Evolutionary conservation across 2,797 vertebrate genomes (phyloP).

Genomic region (Lates japonicus): DNA sequence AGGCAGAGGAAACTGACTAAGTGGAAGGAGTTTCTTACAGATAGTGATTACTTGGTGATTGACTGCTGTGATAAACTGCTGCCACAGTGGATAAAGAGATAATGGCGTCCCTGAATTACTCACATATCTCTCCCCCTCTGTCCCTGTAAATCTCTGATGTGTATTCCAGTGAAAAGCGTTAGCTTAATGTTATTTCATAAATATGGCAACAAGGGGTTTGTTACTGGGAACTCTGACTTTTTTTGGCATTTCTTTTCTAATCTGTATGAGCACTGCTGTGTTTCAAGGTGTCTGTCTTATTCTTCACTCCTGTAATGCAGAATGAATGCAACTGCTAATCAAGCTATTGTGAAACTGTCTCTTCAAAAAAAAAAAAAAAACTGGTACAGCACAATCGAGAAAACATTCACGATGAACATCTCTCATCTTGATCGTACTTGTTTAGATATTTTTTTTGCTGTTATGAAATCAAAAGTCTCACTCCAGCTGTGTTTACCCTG

Average conservation of each 20-base stretch:
- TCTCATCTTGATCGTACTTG: slow-evolving; percentile 66
- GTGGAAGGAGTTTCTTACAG: slow-evolving; percentile 55
- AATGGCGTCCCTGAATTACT: slow-evolving; percentile 57
- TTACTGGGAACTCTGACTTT: neutral
- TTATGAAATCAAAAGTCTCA: slow-evolving; percentile 55
- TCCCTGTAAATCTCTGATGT: slow-evolving; percentile 35
- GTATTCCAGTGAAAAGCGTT: slow-evolving; percentile 32
- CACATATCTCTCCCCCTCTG: slow-evolving; percentile 31
- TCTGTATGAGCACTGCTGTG: neutral
- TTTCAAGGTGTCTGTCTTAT: neutral
- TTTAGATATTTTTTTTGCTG: slow-evolving; percentile 16
- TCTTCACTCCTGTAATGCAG: neutral
- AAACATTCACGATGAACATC: slow-evolving; percentile 16
- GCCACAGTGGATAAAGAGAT: slow-evolving; percentile 55
- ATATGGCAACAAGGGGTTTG: neutral
- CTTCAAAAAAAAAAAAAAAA: neutral
- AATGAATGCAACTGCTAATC: neutral
- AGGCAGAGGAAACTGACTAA: slow-evolving; percentile 38
- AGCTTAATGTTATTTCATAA: slow-evolving; percentile 12
- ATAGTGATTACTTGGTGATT: slow-evolving; percentile 61
- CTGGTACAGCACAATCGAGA: neutral
- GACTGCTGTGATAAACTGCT: slow-evolving; percentile 69
- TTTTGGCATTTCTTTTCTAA: neutral
- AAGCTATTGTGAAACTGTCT: slow-evolving; percentile 46
- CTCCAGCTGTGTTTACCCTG: slow-evolving; percentile 3